Percentiles rank a stretch among this genome's conserved stretches.
Evolutionary conservation across 2,797 vertebrate species (phyloP).

Genomic region (Nasua narica): DNA sequence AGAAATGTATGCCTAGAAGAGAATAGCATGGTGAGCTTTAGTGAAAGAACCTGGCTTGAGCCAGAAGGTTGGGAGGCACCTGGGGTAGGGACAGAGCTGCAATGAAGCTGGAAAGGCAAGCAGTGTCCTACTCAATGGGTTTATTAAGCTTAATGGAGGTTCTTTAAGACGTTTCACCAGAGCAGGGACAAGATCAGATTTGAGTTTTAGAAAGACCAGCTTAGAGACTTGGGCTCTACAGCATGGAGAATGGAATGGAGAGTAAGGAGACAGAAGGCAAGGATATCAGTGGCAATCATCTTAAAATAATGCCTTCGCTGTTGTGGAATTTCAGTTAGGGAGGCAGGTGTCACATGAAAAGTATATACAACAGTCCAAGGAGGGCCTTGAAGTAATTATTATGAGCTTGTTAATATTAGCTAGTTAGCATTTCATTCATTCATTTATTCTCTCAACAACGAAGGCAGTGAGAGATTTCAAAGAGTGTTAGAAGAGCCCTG

Average conservation of each 20-base stretch:
- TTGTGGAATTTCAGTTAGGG: not conserved
- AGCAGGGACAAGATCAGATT: not conserved
- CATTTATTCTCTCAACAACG: not conserved
- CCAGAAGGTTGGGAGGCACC: not conserved
- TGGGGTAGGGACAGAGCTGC: not conserved
- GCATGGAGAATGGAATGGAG: not conserved
- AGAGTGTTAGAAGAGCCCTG: not conserved
- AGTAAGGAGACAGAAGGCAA: not conserved
- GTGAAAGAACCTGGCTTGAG: not conserved
- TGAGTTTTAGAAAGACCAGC: not conserved
- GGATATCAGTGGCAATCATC: not conserved
- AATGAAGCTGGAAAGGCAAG: not conserved
- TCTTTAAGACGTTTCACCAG: not conserved
- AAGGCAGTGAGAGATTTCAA: not conserved
- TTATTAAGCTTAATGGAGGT: not conserved
- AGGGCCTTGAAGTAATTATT: not conserved
- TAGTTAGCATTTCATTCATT: slow-evolving; percentile 31
- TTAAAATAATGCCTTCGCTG: not conserved
- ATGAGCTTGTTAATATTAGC: not conserved
- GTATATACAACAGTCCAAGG: not conserved
- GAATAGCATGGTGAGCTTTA: not conserved
- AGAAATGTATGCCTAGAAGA: not conserved
- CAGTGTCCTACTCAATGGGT: not conserved
- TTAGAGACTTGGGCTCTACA: not conserved
- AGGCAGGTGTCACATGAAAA: not conserved